Conservation (phyloP, 2,797 vertebrate genomes). For the Enteromius mattozi region DNA sequence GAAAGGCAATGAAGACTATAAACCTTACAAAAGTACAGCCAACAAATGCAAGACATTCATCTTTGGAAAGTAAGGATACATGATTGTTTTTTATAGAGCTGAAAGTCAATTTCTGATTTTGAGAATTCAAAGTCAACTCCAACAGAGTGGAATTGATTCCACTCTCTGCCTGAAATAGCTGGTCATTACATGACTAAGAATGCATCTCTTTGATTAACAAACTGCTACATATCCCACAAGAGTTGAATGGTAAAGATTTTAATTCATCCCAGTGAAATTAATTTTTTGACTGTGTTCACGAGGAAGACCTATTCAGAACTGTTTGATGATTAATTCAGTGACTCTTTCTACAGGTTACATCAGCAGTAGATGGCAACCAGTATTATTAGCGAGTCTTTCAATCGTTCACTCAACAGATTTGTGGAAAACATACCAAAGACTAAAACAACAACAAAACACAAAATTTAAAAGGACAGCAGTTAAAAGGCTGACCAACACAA, state of each 20-base stretch:
- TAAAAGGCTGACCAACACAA: neutral
- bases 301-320: neutral
- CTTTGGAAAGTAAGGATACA: neutral
- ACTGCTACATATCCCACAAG: neutral
- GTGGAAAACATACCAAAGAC: neutral
- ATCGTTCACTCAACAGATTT: neutral
- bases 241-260: neutral
- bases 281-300: neutral
- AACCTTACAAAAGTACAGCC: neutral
- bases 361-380: neutral
- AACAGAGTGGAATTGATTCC: neutral
- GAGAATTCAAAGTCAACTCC: neutral
- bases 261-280: neutral
- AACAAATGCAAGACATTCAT: neutral
- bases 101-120: neutral
- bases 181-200: neutral
- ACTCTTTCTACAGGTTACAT: neutral
- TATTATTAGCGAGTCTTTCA: neutral
- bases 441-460: neutral
- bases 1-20: neutral
- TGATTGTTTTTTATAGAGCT: neutral
- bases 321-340: conserved; percentile 3
- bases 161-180: neutral
- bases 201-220: neutral
- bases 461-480: neutral